Percentiles rank a stretch among this genome's conserved stretches.
Evolutionary conservation across 2,113 vertebrate genomes (phyloP).

Genomic region (Cryptomyrus ogoouensis): DNA sequence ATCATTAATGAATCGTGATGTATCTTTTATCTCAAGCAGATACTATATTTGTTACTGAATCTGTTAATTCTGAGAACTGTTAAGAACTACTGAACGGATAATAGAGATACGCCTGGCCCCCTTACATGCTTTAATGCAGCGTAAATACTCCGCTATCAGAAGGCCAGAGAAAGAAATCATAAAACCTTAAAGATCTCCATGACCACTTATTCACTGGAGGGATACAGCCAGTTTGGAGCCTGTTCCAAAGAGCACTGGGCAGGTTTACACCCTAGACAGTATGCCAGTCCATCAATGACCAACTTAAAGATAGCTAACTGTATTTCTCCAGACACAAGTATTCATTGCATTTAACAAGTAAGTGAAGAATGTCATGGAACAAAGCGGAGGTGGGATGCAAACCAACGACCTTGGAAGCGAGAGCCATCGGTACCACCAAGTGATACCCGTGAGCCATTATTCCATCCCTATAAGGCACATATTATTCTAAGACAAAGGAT

Average conservation of each 20-base stretch:
- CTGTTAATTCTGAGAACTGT: neutral
- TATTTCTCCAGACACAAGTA: neutral
- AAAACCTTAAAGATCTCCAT: neutral
- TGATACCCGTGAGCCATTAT: neutral
- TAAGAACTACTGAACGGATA: neutral
- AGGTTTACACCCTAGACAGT: neutral
- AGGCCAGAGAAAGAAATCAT: neutral
- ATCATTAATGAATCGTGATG: neutral
- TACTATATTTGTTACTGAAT: neutral
- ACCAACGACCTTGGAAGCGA: neutral
- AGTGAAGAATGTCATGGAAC: neutral
- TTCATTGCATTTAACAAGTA: neutral
- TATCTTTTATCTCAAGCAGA: neutral
- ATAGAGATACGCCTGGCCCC: neutral
- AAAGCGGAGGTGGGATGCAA: neutral
- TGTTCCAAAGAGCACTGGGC: neutral
- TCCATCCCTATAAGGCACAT: neutral
- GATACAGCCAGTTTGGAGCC: neutral
- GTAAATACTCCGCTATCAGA: neutral
- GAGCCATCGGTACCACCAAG: neutral
- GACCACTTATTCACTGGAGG: neutral
- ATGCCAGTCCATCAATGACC: neutral
- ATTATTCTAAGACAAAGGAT: neutral
- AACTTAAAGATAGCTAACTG: neutral
- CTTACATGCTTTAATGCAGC: neutral